These are phyloP conservation scores for Tricholauxania praeusta DNA, from an alignment of 2,888 invertebrate species.

Conservation along the genomic window DNA sequence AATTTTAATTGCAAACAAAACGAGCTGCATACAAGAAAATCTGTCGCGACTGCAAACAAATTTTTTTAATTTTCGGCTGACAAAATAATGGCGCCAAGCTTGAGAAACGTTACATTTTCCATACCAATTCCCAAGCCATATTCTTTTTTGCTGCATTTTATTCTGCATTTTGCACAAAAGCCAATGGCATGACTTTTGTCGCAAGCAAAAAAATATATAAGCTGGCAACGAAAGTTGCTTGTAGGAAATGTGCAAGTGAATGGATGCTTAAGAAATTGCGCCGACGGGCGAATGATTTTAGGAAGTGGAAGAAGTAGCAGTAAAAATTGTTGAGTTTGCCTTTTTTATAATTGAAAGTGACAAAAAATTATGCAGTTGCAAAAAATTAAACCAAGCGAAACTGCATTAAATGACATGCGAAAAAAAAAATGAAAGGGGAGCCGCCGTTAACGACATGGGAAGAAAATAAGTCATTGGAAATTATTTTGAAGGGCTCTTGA, in stretches of 20 bases:
- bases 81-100: slow-evolving; percentile 1
- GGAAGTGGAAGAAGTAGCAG: background rate
- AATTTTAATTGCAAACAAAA: slow-evolving; percentile 10
- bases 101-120: background rate
- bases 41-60: background rate
- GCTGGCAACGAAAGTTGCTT: background rate
- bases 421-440: no score
- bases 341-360: slow-evolving; percentile 24
- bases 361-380: slow-evolving; percentile 1
- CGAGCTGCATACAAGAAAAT: background rate
- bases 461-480: no score
- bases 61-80: background rate
- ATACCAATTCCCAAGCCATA: background rate
- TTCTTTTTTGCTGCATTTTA: no score
- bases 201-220: no score
- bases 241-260: slow-evolving; percentile 21
- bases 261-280: background rate
- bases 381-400: no score
- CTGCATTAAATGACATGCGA: no score
- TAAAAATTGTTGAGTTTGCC: background rate
- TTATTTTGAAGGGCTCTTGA: no score
- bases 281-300: background rate
- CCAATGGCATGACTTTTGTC: no score
- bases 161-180: no score
- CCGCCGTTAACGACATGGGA: no score